These are phyloP conservation scores for Drosophila greeni DNA, from an alignment of 2,888 invertebrate genomes.

Conservation along the genomic window DNA sequence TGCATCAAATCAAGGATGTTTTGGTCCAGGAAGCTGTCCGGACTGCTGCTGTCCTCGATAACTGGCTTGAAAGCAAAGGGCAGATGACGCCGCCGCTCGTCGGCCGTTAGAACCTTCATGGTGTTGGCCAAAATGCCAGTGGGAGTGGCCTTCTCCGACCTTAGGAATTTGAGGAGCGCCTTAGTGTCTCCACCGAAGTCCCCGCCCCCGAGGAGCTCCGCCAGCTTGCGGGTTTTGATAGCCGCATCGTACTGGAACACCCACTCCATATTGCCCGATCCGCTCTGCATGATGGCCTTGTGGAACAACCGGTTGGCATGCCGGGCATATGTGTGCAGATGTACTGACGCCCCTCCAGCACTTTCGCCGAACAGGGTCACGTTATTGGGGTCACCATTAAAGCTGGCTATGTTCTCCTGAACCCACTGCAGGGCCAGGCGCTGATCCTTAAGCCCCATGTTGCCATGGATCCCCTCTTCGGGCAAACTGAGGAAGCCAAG, in stretches of 20 bases:
- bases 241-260: slow-evolving; percentile 66
- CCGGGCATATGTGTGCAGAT: slow-evolving; percentile 71
- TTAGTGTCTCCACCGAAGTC: slow-evolving; percentile 46
- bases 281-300: slow-evolving; percentile 77
- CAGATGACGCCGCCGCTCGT: slow-evolving; percentile 72
- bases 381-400: slow-evolving; percentile 79
- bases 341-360: slow-evolving; percentile 74
- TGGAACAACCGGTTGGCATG: slow-evolving; percentile 75
- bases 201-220: slow-evolving; percentile 62
- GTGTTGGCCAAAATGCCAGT: slow-evolving; percentile 46
- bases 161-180: slow-evolving; percentile 58
- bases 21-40: slow-evolving; percentile 69
- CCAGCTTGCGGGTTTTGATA: slow-evolving; percentile 67
- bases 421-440: slow-evolving; percentile 79
- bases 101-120: slow-evolving; percentile 57
- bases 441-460: slow-evolving; percentile 78
- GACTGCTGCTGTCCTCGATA: slow-evolving; percentile 64
- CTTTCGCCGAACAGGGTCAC: slow-evolving; percentile 78
- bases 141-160: slow-evolving; percentile 61
- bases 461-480: slow-evolving; percentile 75
- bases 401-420: slow-evolving; percentile 79
- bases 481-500: slow-evolving; percentile 76
- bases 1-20: slow-evolving; percentile 80
- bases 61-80: slow-evolving; percentile 75
- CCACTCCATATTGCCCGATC: slow-evolving; percentile 77